Conservation (phyloP, 1,140 invertebrate species). For the Neodiprion lecontei region DNA sequence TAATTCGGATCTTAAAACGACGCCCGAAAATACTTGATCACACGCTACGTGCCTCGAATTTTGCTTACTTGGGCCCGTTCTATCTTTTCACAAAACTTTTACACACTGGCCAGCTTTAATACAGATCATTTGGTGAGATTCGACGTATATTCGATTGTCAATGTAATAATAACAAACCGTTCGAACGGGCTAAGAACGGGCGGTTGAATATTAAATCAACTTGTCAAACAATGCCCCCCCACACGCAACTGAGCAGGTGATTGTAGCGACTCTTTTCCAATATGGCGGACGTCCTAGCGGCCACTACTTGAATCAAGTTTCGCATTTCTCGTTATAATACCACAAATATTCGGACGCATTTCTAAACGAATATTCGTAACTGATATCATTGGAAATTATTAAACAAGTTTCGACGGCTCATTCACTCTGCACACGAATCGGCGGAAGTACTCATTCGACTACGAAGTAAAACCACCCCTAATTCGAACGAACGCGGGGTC, state of each 20-base stretch:
- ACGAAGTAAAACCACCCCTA: neutral
- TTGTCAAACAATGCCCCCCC: slow-evolving; percentile 18
- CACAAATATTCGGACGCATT: slow-evolving; percentile 6
- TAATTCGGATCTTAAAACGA: neutral
- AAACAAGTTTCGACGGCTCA: neutral
- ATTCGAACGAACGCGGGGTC: neutral
- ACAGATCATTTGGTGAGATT: too few relatives aligned
- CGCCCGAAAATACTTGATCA: neutral
- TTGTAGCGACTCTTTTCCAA: slow-evolving; percentile 27
- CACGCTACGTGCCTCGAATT: neutral
- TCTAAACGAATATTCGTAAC: too few relatives aligned
- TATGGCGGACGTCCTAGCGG: slow-evolving; percentile 38
- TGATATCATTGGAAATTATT: too few relatives aligned
- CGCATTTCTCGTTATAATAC: slow-evolving; percentile 3
- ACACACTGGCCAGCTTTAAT: too few relatives aligned
- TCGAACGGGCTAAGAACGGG: too few relatives aligned
- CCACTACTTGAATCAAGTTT: slow-evolving; percentile 9
- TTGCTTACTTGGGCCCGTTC: too few relatives aligned
- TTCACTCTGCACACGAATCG: neutral
- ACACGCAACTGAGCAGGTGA: slow-evolving; percentile 27
- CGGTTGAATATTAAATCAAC: neutral
- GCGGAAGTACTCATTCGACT: neutral
- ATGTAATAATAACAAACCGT: too few relatives aligned
- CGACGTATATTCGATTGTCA: too few relatives aligned
- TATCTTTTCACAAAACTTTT: too few relatives aligned